Conservation (phyloP, 1,140 invertebrate genomes). For the Drosophila truncata region DNA sequence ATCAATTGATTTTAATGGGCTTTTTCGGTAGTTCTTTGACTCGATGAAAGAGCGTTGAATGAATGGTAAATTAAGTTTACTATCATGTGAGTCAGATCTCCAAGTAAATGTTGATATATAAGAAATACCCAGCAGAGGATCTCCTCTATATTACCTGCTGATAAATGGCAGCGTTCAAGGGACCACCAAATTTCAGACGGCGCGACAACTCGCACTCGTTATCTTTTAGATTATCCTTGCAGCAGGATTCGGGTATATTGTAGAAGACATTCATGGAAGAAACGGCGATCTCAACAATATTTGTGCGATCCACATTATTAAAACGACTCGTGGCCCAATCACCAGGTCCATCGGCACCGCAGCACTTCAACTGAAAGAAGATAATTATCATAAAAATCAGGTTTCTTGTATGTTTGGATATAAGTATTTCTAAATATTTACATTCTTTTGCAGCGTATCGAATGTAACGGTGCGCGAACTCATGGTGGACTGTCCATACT, state of each 20-base stretch:
- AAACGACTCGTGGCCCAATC: slow-evolving; percentile 90
- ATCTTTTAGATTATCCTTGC: slow-evolving; percentile 85
- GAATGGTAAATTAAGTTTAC: slow-evolving; percentile 19
- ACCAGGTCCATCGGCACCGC: slow-evolving; percentile 89
- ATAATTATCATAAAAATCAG: slow-evolving; percentile 12
- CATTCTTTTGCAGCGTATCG: slow-evolving; percentile 89
- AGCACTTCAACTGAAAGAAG: slow-evolving; percentile 88
- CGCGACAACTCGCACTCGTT: slow-evolving; percentile 86
- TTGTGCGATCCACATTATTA: slow-evolving; percentile 85
- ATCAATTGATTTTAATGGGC: slow-evolving; percentile 27
- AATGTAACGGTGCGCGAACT: slow-evolving; percentile 88
- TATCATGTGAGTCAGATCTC: neutral
- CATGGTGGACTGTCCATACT: slow-evolving; percentile 88
- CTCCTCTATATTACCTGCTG: slow-evolving; percentile 85
- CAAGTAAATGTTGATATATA: neutral
- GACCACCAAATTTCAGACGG: slow-evolving; percentile 86
- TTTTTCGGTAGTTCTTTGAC: slow-evolving; percentile 23
- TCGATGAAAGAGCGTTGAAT: slow-evolving; percentile 2
- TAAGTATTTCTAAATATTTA: slow-evolving; percentile 72
- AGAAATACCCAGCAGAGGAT: neutral
- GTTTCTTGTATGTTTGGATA: neutral
- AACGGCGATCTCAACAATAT: slow-evolving; percentile 81
- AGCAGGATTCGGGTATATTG: slow-evolving; percentile 88
- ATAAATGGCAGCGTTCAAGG: slow-evolving; percentile 86
- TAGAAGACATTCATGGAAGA: slow-evolving; percentile 85